Evolutionary conservation across 1,140 invertebrate species (phyloP).

Genomic region (Grapholita molesta): DNA sequence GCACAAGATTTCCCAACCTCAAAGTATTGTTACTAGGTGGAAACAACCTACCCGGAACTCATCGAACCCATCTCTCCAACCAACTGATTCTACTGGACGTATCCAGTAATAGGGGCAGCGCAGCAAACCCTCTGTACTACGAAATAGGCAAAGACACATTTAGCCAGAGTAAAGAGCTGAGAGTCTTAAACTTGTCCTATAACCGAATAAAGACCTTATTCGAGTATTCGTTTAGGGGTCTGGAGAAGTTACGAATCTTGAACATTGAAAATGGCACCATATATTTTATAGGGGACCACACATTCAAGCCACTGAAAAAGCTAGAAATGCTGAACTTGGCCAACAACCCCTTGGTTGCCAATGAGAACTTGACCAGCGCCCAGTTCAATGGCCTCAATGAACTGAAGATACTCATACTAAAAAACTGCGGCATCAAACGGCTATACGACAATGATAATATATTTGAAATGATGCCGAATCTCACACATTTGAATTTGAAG

Average conservation of each 20-base stretch:
- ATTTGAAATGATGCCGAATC: constrained; percentile 72
- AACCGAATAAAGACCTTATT: constrained; percentile 73
- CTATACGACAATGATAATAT: constrained; percentile 71
- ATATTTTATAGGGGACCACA: constrained; percentile 63
- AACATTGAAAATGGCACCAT: constrained; percentile 76
- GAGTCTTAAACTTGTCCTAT: constrained; percentile 67
- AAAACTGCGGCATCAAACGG: constrained; percentile 71
- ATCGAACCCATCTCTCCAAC: constrained; percentile 64
- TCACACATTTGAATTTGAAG: constrained; percentile 73
- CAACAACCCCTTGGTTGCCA: constrained; percentile 73
- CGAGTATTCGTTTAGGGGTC: constrained; percentile 69
- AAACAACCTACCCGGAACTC: constrained; percentile 73
- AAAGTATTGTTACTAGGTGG: constrained; percentile 68
- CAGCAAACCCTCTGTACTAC: constrained; percentile 64
- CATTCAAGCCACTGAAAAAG: constrained; percentile 63
- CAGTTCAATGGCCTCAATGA: constrained; percentile 74
- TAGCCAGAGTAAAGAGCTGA: constrained; percentile 43
- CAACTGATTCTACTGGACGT: constrained; percentile 72
- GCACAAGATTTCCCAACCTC: constrained; percentile 67
- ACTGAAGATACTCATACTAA: constrained; percentile 71
- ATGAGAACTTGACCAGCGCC: constrained; percentile 49
- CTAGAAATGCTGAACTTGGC: constrained; percentile 76
- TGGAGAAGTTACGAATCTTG: constrained; percentile 67
- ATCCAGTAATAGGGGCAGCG: constrained; percentile 66
- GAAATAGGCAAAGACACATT: constrained; percentile 64